phyloP scores from a whole-genome alignment of 2,797 vertebrate genomes.

The Nyctalus aviator region DNA sequence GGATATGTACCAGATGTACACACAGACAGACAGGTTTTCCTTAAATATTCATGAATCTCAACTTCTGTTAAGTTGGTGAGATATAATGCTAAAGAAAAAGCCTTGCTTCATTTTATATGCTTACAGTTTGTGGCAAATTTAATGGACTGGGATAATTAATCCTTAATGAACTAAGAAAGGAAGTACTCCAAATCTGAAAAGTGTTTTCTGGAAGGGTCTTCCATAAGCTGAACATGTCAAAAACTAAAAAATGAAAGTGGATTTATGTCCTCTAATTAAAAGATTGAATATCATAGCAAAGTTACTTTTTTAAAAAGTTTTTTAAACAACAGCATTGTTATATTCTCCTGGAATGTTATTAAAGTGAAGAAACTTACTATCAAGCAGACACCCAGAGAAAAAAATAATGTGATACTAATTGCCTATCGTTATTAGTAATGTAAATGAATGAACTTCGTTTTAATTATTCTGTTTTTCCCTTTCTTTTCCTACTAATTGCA shows the following conservation, averaged over 20 bases:
- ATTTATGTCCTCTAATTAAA: constrained; percentile 16
- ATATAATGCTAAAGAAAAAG: constrained; percentile 34
- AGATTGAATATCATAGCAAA: neutral
- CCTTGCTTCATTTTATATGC: constrained; percentile 55
- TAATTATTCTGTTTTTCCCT: constrained; percentile 50
- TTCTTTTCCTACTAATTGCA: neutral
- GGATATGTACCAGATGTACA: neutral
- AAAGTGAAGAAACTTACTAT: constrained; percentile 40
- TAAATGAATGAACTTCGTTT: constrained; percentile 56
- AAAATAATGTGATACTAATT: neutral
- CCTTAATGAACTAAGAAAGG: constrained; percentile 66
- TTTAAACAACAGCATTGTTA: constrained; percentile 46
- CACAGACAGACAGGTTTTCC: neutral
- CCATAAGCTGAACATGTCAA: constrained; percentile 48
- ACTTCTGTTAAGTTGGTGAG: neutral
- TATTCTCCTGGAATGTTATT: constrained; percentile 59
- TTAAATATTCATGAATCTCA: constrained; percentile 28
- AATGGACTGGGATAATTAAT: constrained; percentile 30
- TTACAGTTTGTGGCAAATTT: constrained; percentile 64
- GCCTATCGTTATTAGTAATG: constrained; percentile 63
- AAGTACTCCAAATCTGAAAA: constrained; percentile 55
- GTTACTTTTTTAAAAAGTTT: constrained; percentile 56
- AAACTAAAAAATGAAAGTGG: neutral
- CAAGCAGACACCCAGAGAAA: constrained; percentile 59
- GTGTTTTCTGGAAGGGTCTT: constrained; percentile 42